Percentiles rank a stretch among this genome's conserved stretches.
These are phyloP conservation scores for Champsocephalus gunnari DNA, from an alignment of 2,797 vertebrate genomes.

Conservation along the genomic window DNA sequence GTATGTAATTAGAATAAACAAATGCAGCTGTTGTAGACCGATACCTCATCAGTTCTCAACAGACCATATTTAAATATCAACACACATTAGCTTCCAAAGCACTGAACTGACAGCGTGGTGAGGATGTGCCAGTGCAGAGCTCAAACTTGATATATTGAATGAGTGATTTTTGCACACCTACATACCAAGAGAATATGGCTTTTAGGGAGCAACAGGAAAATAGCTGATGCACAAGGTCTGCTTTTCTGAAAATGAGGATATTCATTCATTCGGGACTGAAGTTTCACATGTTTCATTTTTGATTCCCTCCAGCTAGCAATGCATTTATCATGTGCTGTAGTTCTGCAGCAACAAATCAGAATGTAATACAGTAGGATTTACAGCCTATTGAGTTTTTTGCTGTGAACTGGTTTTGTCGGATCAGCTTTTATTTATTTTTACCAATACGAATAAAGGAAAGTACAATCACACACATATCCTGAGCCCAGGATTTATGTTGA, in stretches of 20 bases:
- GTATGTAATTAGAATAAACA: constrained; percentile 71
- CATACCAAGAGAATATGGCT: constrained; percentile 42
- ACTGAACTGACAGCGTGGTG: constrained; percentile 5
- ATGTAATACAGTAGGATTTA: constrained; percentile 48
- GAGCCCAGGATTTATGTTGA: constrained; percentile 56
- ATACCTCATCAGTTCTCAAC: constrained; percentile 32
- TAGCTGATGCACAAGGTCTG: constrained; percentile 51
- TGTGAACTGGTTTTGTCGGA: constrained; percentile 40
- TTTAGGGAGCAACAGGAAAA: constrained; percentile 40
- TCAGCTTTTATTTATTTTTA: constrained; percentile 47
- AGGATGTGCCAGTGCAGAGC: constrained; percentile 13
- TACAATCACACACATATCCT: constrained; percentile 22
- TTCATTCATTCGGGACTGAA: constrained; percentile 58
- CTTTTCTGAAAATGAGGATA: constrained; percentile 45
- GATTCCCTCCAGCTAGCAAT: constrained; percentile 16
- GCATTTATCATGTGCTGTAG: constrained; percentile 44
- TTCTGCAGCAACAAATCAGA: constrained; percentile 35
- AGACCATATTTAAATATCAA: constrained; percentile 31
- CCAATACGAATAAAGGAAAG: constrained; percentile 44
- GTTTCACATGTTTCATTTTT: constrained; percentile 50
- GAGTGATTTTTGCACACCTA: constrained; percentile 38
- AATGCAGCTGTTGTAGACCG: constrained; percentile 40
- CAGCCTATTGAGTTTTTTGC: constrained; percentile 34
- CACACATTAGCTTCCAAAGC: constrained; percentile 20
- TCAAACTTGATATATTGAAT: constrained; percentile 38